A percentile compares a stretch with the other conserved stretches of the same genome.
Conservation (phyloP, 2,797 vertebrate genomes). For the Smutsia gigantea region DNA sequence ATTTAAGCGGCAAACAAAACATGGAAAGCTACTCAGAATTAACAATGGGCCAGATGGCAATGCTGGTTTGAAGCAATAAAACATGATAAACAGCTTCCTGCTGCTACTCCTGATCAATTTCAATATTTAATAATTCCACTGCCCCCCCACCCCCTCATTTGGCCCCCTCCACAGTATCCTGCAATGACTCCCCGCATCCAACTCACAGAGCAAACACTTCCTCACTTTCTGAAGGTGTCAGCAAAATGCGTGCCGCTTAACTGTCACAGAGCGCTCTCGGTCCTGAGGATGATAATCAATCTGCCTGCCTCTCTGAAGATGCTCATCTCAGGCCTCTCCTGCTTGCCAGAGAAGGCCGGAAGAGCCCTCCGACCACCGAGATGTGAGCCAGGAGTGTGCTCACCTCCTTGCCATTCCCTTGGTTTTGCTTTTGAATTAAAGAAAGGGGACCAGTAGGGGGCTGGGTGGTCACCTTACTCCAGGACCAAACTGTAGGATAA, state of each 20-base stretch:
- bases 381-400: too few species aligned
- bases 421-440: background rate
- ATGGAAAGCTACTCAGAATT: constrained; percentile 72
- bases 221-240: constrained; percentile 63
- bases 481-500: background rate
- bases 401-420: background rate
- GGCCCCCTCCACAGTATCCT: constrained; percentile 50
- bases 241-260: constrained; percentile 34
- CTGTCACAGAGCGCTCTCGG: constrained; percentile 23
- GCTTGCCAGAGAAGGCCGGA: background rate
- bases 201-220: constrained; percentile 3
- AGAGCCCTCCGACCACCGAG: background rate
- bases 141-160: constrained; percentile 51
- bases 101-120: constrained; percentile 77
- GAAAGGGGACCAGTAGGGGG: background rate
- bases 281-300: constrained; percentile 62
- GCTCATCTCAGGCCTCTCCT: background rate
- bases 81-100: constrained; percentile 81
- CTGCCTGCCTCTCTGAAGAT: background rate
- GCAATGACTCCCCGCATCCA: background rate
- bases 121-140: constrained; percentile 76
- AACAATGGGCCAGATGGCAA: constrained; percentile 84
- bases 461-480: background rate
- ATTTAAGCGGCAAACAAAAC: constrained; percentile 80
- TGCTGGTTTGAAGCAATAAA: constrained; percentile 76